Conservation (phyloP, 1,140 invertebrate species). For the Calephelis virginiensis region DNA sequence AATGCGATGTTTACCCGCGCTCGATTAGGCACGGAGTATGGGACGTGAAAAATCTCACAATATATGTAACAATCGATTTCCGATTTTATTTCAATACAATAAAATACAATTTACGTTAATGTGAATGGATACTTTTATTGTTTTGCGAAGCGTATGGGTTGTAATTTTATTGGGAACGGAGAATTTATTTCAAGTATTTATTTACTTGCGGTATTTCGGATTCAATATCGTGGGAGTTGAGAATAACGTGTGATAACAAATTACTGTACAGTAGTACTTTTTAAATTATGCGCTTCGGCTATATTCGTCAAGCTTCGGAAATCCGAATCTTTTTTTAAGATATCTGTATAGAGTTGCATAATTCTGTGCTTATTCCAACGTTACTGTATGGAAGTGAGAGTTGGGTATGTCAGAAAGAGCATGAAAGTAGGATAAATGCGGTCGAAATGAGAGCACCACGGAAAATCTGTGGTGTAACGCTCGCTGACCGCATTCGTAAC, state of each 20-base stretch:
- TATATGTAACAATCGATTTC: constrained; percentile 36
- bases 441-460: too few relatives aligned
- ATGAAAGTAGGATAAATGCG: too few relatives aligned
- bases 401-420: too few relatives aligned
- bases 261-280: too few relatives aligned
- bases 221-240: constrained; percentile 64
- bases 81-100: constrained; percentile 22
- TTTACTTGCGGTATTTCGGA: constrained; percentile 54
- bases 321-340: too few relatives aligned
- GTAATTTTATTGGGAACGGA: constrained; percentile 74
- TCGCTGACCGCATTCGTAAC: too few relatives aligned
- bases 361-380: too few relatives aligned
- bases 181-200: constrained; percentile 76
- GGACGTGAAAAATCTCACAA: constrained; percentile 66
- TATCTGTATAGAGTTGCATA: too few relatives aligned
- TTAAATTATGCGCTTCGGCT: too few relatives aligned
- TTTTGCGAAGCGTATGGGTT: constrained; percentile 46
- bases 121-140: constrained; percentile 31
- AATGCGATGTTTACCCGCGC: constrained; percentile 69
- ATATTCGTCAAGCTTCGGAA: too few relatives aligned
- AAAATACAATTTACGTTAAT: constrained; percentile 32
- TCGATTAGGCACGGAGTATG: constrained; percentile 69
- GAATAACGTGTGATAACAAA: neutral
- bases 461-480: too few relatives aligned
- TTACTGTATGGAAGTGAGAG: too few relatives aligned